Evolutionary conservation across 2,888 invertebrate genomes (phyloP).

Genomic region (Mayetiola destructor): DNA sequence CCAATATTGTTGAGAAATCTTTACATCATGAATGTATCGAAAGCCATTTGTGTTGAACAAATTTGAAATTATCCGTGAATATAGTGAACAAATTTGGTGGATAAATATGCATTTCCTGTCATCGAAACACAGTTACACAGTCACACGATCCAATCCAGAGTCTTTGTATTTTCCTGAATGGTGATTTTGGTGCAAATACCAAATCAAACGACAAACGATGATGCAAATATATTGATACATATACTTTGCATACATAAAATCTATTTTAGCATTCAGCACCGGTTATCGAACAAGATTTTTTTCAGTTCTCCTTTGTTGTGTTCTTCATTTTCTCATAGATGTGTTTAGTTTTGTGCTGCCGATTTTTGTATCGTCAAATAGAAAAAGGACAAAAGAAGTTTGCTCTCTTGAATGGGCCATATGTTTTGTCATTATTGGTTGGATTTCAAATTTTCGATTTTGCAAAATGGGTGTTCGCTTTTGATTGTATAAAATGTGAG

Average conservation of each 20-base stretch:
- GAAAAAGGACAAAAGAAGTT: too few relatives aligned
- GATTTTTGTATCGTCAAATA: too few relatives aligned
- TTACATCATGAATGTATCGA: background rate
- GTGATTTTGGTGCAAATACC: too few relatives aligned
- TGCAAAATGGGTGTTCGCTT: too few relatives aligned
- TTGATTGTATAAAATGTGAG: too few relatives aligned
- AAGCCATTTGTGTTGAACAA: background rate
- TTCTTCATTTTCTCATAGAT: background rate
- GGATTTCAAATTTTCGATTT: too few relatives aligned
- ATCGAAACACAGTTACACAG: too few relatives aligned
- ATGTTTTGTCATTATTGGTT: too few relatives aligned
- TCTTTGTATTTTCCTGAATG: background rate
- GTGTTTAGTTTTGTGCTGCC: too few relatives aligned
- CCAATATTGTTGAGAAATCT: too few relatives aligned
- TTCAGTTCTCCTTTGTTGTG: background rate
- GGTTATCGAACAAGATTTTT: background rate
- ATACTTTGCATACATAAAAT: slow-evolving; percentile 1
- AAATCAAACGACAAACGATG: background rate
- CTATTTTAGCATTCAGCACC: background rate
- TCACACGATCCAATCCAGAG: too few relatives aligned
- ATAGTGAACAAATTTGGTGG: background rate
- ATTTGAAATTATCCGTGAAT: background rate
- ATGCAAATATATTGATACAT: slow-evolving; percentile 7
- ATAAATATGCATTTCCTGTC: background rate
- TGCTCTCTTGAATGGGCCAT: too few relatives aligned